Conservation (phyloP, 1,140 invertebrate species). For the Macrostomum lignano region DNA sequence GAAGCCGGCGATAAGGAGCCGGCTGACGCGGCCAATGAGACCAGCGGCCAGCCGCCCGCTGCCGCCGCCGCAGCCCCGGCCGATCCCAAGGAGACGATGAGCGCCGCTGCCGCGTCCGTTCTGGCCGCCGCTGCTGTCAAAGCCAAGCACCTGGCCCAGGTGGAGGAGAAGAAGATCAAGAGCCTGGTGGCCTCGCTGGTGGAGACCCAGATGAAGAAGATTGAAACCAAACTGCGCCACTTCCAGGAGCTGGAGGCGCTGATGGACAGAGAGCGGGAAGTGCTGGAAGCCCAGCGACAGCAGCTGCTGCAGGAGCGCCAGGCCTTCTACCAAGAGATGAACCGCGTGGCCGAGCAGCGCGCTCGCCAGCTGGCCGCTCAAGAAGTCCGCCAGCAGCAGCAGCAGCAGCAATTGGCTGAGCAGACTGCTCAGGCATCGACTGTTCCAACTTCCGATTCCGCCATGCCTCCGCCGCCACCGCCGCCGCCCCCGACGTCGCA, state of each 20-base stretch:
- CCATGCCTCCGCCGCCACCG: no score
- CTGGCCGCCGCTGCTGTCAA: constrained; percentile 6
- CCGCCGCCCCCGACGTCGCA: background rate
- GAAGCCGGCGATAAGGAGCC: background rate
- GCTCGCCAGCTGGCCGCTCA: no score
- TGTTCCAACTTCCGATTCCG: no score
- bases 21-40: background rate
- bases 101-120: constrained; percentile 3
- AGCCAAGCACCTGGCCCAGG: constrained; percentile 5
- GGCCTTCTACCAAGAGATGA: background rate
- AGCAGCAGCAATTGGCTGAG: no score
- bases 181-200: constrained; percentile 6
- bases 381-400: no score
- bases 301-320: constrained; percentile 5
- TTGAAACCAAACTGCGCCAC: constrained; percentile 7
- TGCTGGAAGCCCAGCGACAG: constrained; percentile 3
- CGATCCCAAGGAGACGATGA: constrained; percentile 1
- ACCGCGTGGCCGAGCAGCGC: no score
- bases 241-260: constrained; percentile 4
- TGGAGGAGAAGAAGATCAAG: constrained; percentile 8
- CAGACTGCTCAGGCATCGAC: no score
- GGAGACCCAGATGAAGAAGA: constrained; percentile 7
- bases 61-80: background rate
- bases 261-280: constrained; percentile 4
- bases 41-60: background rate